Conservation (phyloP, 2,888 invertebrate species). For the Limnephilus auricula region DNA sequence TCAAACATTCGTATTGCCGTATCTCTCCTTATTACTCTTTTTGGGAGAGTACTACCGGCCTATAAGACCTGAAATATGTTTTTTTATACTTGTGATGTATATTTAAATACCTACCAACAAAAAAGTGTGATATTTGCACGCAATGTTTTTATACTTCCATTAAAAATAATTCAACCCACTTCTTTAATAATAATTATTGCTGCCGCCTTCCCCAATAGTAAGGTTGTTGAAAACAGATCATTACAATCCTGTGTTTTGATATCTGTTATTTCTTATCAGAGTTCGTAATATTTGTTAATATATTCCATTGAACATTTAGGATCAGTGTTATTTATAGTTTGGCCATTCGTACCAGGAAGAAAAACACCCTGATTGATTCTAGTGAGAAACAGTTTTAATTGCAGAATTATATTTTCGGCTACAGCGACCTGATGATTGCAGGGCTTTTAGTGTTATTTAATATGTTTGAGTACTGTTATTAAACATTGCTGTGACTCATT, state of each 20-base stretch:
- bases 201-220: neutral
- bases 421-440: conserved; percentile 11
- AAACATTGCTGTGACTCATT: conserved; percentile 42
- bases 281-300: neutral
- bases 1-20: too few relatives aligned
- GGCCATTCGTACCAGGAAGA: neutral
- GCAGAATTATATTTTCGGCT: neutral
- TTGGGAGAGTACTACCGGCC: too few relatives aligned
- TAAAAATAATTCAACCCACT: neutral
- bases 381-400: neutral
- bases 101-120: too few relatives aligned
- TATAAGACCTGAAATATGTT: too few relatives aligned
- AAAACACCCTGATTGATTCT: neutral
- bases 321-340: neutral
- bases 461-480: conserved; percentile 43
- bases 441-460: conserved; percentile 38
- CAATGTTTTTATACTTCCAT: neutral
- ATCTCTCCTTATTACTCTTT: too few relatives aligned
- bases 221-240: neutral
- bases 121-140: too few relatives aligned
- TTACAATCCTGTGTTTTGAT: neutral
- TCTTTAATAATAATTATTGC: neutral
- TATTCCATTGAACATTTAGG: neutral
- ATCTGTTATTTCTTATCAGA: neutral
- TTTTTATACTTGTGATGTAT: too few relatives aligned